Percentiles rank a stretch among this genome's conserved stretches.
These are phyloP conservation scores for Oenanthe oenanthe DNA, from an alignment of 2,113 vertebrate species.

Conservation along the genomic window DNA sequence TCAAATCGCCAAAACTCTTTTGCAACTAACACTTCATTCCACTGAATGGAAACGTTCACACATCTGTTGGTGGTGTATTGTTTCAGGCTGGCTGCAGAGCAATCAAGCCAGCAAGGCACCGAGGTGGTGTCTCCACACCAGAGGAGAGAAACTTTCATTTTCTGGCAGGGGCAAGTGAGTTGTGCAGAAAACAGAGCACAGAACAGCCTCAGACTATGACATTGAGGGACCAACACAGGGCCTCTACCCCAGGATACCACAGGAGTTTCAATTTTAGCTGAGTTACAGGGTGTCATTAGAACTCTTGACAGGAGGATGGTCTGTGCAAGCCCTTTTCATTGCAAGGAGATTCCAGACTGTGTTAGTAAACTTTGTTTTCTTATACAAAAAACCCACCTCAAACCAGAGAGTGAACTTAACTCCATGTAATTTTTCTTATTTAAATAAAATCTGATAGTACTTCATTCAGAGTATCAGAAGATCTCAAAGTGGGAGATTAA, in stretches of 20 bases:
- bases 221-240: rapidly evolving
- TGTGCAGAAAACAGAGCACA: not conserved
- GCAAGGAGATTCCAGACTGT: not conserved
- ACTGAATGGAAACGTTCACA: conserved; percentile 1
- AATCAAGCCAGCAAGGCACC: not conserved
- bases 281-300: not conserved
- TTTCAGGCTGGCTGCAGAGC: not conserved
- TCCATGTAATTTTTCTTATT: not conserved
- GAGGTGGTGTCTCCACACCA: not conserved
- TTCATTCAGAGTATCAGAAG: not conserved
- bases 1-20: not conserved
- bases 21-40: conserved; percentile 14
- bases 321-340: not conserved
- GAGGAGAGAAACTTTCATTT: not conserved
- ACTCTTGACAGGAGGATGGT: not conserved
- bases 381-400: not conserved
- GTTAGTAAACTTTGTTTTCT: not conserved
- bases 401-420: not conserved
- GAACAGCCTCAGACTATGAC: not conserved
- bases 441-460: not conserved
- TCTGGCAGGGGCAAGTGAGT: not conserved
- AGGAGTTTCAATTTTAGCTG: not conserved
- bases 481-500: not conserved
- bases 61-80: conserved; percentile 3
- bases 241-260: not conserved